Conservation (phyloP, 2,888 invertebrate genomes). For the Megaustenia siamemsis region DNA sequence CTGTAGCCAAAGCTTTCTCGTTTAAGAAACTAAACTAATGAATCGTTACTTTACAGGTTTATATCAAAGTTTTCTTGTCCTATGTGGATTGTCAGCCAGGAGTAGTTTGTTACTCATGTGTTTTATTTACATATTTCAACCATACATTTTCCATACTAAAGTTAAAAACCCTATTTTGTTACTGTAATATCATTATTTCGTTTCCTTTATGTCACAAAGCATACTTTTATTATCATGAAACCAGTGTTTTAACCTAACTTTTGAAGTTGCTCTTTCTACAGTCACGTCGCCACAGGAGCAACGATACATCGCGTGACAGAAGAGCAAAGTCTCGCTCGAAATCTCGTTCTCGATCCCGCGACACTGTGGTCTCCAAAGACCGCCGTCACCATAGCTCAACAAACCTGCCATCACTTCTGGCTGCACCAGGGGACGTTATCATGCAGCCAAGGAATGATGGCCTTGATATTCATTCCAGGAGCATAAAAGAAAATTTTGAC, state of each 20-base stretch:
- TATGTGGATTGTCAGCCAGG: too few relatives aligned
- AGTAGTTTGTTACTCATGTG: too few relatives aligned
- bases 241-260: background rate
- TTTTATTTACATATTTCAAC: too few relatives aligned
- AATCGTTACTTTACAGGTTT: too few relatives aligned
- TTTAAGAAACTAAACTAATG: too few relatives aligned
- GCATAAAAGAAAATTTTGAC: background rate
- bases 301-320: background rate
- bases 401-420: background rate
- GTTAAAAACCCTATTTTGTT: too few relatives aligned
- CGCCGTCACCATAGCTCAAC: background rate
- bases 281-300: background rate
- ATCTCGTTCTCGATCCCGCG: conserved; percentile 39
- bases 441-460: background rate
- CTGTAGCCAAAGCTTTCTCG: too few relatives aligned
- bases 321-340: conserved; percentile 29
- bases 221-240: background rate
- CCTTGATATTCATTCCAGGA: background rate
- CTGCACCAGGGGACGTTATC: conserved; percentile 42
- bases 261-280: background rate
- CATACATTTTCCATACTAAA: too few relatives aligned
- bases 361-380: background rate
- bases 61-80: too few relatives aligned
- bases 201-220: background rate
- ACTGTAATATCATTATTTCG: too few relatives aligned